Evolutionary conservation across 1,140 invertebrate genomes (phyloP), one percentile per base, ranked within the genome.

Genomic region (Mylabris phalerata): DNA sequence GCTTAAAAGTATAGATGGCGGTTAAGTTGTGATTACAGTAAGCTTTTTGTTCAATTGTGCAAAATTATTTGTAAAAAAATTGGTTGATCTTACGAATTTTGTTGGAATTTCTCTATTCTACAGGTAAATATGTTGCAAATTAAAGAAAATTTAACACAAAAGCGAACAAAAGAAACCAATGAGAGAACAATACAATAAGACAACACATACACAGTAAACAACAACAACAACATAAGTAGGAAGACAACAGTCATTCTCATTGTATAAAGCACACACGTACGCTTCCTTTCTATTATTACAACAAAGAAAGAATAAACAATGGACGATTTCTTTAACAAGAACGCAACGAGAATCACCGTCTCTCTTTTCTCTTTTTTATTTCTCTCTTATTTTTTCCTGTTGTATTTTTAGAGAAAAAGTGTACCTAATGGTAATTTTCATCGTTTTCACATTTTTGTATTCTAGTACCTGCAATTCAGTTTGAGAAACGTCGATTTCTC

Each of bases 401-500:
- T 42, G 10, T 42, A 4, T 6, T 11, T 42, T 9, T 42, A 57
- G 10, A 41, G 38, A 42, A 49, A 48, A 11, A 42, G 3, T 9
- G 41, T 42, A 6, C 9, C 5, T 42, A 32, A 32, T 32, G 55
- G 48, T 48, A 44, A 32, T 50, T 55, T 55, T 50, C 58, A 54
- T 55, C 55, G 46, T 47, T 27, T 54, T 61, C 32, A 32, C 32
- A 32, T 32, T 32, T 32, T 32, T 32, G 4, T 32, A 7, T 32
- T 32, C 4, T 32, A 75, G 79, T 73, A 86, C 84, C 82, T 87
- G 83, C 55, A 90, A 72, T 71, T 89, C 84, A 42, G 86, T 84
- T 72, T 88, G 85, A 25, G 84, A 84, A 47, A 90, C 87, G 74
- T 88, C 86, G 60, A 90, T 88, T 78, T 89, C 86, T 42, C 88